phyloP scores from a whole-genome alignment of 2,888 invertebrate species.

The Liopterus haemorrhoidalis region DNA sequence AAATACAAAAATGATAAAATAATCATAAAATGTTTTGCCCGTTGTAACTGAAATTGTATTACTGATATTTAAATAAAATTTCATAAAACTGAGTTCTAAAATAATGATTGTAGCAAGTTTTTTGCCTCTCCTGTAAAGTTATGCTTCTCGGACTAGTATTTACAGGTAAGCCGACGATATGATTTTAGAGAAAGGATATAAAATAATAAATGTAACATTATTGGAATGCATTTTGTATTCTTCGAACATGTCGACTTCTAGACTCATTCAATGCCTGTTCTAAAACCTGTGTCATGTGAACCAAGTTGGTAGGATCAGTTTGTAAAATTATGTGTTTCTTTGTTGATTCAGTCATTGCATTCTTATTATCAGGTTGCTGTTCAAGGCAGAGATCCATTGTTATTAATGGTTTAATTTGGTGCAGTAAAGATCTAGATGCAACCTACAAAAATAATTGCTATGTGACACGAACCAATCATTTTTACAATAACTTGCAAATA shows the following conservation, averaged over 20 bases:
- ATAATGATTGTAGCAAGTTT: no score
- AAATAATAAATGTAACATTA: neutral
- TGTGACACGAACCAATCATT: neutral
- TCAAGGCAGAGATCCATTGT: constrained; percentile 51
- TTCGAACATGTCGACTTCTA: constrained; percentile 47
- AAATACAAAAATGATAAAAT: no score
- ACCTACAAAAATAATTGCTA: constrained; percentile 42
- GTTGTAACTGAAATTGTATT: no score
- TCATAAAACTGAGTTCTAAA: no score
- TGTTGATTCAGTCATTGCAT: constrained; percentile 37
- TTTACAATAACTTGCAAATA: neutral
- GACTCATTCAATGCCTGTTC: constrained; percentile 59
- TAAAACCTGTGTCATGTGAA: constrained; percentile 56
- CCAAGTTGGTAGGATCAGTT: constrained; percentile 57
- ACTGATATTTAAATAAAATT: no score
- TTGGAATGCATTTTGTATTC: constrained; percentile 40
- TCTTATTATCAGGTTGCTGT: constrained; percentile 36
- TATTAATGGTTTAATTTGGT: constrained; percentile 55
- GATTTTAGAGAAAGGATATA: neutral
- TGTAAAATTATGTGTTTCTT: constrained; percentile 48
- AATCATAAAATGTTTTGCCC: no score
- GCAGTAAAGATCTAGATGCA: constrained; percentile 53
- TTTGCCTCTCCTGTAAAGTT: no score
- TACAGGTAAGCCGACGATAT: no score
- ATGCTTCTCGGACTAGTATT: no score